phyloP scores from a whole-genome alignment of 2,113 vertebrate genomes.

The Gobio gobio region DNA sequence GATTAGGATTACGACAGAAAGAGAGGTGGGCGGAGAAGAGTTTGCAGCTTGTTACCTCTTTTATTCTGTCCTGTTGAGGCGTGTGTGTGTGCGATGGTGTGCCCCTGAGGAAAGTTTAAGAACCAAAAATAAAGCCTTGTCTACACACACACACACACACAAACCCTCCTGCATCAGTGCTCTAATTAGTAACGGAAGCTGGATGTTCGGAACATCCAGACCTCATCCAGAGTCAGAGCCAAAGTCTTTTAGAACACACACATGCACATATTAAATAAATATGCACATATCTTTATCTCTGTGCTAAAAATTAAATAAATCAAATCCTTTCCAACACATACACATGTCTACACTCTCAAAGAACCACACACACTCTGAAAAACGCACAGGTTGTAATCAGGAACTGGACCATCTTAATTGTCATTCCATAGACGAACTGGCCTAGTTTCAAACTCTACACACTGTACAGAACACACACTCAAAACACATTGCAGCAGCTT shows the following conservation, averaged over 20 bases:
- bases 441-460: constrained; percentile 85
- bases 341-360: not conserved
- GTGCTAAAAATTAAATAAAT: not conserved
- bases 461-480: constrained; percentile 65
- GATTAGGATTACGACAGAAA: constrained; percentile 39
- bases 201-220: constrained; percentile 61
- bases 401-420: constrained; percentile 83
- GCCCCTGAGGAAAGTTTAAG: constrained; percentile 46
- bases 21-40: constrained; percentile 44
- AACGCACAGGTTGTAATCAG: constrained; percentile 74
- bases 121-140: constrained; percentile 26
- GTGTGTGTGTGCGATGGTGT: constrained; percentile 32
- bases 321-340: not conserved
- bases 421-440: constrained; percentile 89
- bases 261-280: constrained; percentile 42
- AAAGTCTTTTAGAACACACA: constrained; percentile 66
- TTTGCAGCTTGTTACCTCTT: constrained; percentile 53
- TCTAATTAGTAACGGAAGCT: constrained; percentile 78
- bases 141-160: constrained; percentile 48
- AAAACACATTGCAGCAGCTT: constrained; percentile 54
- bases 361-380: constrained; percentile 34
- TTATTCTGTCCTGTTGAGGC: constrained; percentile 54
- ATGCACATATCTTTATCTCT: not conserved
- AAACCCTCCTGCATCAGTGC: constrained; percentile 53
- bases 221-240: constrained; percentile 66